phyloP scores from a whole-genome alignment of 2,888 invertebrate species.

The Drosophila demipolita region DNA sequence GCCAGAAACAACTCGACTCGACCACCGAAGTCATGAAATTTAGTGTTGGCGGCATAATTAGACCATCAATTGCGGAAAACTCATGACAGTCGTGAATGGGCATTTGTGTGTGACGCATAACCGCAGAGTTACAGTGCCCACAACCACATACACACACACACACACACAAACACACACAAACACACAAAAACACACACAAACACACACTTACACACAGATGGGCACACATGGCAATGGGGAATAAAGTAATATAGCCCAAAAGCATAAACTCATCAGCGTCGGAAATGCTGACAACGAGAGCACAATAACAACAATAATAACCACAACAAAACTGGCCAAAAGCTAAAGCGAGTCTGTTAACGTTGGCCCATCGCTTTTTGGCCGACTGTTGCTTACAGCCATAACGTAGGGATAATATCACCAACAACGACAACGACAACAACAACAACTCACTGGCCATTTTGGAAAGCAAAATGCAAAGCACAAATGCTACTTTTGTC shows the following conservation, averaged over 20 bases:
- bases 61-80: conserved; percentile 84
- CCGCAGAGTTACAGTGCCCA: conserved; percentile 52
- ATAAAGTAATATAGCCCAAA: conserved; percentile 79
- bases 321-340: conserved; percentile 44
- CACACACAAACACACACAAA: conserved; percentile 26
- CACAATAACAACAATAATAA: conserved; percentile 36
- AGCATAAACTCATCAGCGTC: conserved; percentile 80
- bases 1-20: conserved; percentile 29
- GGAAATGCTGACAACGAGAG: conserved; percentile 72
- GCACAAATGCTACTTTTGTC: conserved; percentile 79
- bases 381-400: conserved; percentile 68
- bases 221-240: conserved; percentile 37
- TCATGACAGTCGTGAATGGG: conserved; percentile 81
- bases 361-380: conserved; percentile 49
- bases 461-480: conserved; percentile 68
- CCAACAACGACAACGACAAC: conserved; percentile 12
- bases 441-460: conserved; percentile 37
- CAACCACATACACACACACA: conserved; percentile 24
- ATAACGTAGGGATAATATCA: conserved; percentile 34
- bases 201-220: conserved; percentile 22
- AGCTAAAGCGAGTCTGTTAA: conserved; percentile 62
- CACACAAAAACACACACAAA: conserved; percentile 27
- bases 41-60: conserved; percentile 83
- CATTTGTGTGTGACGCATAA: conserved; percentile 42
- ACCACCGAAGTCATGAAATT: conserved; percentile 79